Conservation (phyloP, 2,888 invertebrate species). For the Caradrina kadenii region DNA sequence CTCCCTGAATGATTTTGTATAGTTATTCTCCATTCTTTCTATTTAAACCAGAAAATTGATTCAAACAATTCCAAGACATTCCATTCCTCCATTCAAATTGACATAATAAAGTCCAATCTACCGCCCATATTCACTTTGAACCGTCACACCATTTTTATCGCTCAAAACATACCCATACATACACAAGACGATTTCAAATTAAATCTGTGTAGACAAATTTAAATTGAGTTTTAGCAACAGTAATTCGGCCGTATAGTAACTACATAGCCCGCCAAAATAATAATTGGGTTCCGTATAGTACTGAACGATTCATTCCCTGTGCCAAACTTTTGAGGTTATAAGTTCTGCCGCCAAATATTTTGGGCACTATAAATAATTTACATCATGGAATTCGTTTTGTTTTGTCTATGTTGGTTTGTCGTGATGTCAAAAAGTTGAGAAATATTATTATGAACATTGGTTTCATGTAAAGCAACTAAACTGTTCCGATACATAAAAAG, state of each 20-base stretch:
- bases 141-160: constrained; percentile 43
- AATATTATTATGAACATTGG: constrained; percentile 41
- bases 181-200: constrained; percentile 70
- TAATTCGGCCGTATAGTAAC: constrained; percentile 75
- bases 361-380: constrained; percentile 39
- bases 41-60: too few relatives aligned
- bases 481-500: not conserved
- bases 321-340: constrained; percentile 57
- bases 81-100: not conserved
- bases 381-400: constrained; percentile 39
- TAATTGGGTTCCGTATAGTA: constrained; percentile 77
- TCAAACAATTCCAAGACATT: too few relatives aligned
- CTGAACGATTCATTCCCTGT: constrained; percentile 49
- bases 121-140: not conserved
- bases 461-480: not conserved
- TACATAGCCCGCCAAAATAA: constrained; percentile 81
- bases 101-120: not conserved
- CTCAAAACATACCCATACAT: constrained; percentile 32
- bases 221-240: constrained; percentile 84
- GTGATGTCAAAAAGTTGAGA: constrained; percentile 40
- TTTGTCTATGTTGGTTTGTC: constrained; percentile 8
- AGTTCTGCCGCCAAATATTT: constrained; percentile 54
- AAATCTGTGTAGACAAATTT: constrained; percentile 81
- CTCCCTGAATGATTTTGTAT: too few relatives aligned
- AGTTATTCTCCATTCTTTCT: too few relatives aligned